Conservation (phyloP, 1,140 invertebrate genomes). For the Hypsibius dujardini region DNA sequence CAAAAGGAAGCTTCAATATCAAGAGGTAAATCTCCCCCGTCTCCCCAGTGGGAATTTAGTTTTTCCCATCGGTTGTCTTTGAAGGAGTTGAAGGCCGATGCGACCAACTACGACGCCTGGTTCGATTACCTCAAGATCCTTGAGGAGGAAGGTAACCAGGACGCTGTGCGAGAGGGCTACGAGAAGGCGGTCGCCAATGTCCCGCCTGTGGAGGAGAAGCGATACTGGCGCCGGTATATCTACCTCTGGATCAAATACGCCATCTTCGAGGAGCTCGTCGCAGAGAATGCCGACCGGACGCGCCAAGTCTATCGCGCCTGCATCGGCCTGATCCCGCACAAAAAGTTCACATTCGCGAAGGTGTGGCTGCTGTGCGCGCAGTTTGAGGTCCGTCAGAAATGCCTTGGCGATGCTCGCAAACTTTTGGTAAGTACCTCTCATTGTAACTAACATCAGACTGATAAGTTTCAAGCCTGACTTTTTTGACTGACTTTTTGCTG, state of each 20-base stretch:
- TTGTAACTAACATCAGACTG: constrained; percentile 6
- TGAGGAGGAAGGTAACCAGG: constrained; percentile 69
- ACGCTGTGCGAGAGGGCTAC: constrained; percentile 76
- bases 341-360: constrained; percentile 95
- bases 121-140: constrained; percentile 90
- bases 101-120: constrained; percentile 97
- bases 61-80: neutral
- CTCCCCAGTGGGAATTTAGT: neutral
- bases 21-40: constrained; percentile 42
- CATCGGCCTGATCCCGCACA: constrained; percentile 83
- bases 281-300: constrained; percentile 66
- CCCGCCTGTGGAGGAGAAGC: constrained; percentile 56
- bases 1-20: constrained; percentile 89
- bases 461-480: too few species aligned
- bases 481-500: constrained; percentile 20
- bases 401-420: constrained; percentile 69
- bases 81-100: constrained; percentile 68
- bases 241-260: constrained; percentile 99
- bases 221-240: constrained; percentile 88
- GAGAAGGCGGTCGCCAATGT: constrained; percentile 93
- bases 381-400: constrained; percentile 90
- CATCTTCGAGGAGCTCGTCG: constrained; percentile 85
- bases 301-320: constrained; percentile 79
- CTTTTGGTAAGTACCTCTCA: constrained; percentile 42
- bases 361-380: constrained; percentile 92